Evolutionary conservation across 2,113 vertebrate genomes (phyloP).

Genomic region (Coracopsis vasa): DNA sequence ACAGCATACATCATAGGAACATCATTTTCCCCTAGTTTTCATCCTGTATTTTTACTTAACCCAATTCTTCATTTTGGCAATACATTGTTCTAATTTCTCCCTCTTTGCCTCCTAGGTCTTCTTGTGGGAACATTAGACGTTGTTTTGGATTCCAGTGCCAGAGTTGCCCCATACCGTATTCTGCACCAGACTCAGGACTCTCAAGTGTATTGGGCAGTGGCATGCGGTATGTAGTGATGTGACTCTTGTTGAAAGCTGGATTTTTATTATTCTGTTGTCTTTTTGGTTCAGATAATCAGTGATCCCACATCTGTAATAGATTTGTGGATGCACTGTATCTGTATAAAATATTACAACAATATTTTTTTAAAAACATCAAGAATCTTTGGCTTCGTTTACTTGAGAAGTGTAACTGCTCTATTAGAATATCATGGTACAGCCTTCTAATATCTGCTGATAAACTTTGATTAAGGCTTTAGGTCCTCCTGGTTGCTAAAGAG

Average conservation of each 20-base stretch:
- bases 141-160: slow-evolving; percentile 95
- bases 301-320: background rate
- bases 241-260: background rate
- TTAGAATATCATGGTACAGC: background rate
- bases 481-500: background rate
- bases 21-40: background rate
- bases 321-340: background rate
- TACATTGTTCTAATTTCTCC: background rate
- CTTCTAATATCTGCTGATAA: background rate
- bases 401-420: background rate
- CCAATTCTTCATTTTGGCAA: background rate
- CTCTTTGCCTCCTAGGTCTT: slow-evolving; percentile 77
- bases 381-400: background rate
- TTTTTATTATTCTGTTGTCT: background rate
- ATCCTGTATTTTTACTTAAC: background rate
- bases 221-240: slow-evolving; percentile 82
- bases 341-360: background rate
- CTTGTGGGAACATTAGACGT: slow-evolving; percentile 96
- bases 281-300: background rate
- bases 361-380: background rate
- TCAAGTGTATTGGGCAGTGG: slow-evolving; percentile 94
- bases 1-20: background rate
- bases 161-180: slow-evolving; percentile 95
- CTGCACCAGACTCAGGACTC: slow-evolving; percentile 95
- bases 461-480: background rate